A percentile compares a stretch with the other conserved stretches of the same genome.
These are phyloP conservation scores for Xanthia togata DNA, from an alignment of 2,888 invertebrate genomes.

Conservation along the genomic window DNA sequence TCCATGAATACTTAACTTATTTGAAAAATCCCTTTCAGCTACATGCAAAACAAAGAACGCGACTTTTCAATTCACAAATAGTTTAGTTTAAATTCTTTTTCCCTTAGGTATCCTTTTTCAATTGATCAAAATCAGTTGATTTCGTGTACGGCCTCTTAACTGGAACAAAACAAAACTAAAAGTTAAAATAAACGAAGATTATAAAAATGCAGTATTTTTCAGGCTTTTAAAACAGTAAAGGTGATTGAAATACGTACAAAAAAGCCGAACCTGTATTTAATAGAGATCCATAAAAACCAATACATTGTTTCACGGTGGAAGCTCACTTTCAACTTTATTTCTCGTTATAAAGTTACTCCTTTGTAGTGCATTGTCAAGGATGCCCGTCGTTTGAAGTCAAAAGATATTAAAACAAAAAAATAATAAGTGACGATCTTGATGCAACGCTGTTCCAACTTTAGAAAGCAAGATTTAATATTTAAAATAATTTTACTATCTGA, in stretches of 20 bases:
- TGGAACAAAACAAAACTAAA: neutral
- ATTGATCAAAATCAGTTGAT: too few species aligned
- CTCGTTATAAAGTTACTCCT: constrained; percentile 60
- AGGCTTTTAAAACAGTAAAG: neutral
- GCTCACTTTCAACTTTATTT: constrained; percentile 59
- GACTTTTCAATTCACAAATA: too few species aligned
- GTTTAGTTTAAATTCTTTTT: too few species aligned
- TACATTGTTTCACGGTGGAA: constrained; percentile 49
- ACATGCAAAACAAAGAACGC: too few species aligned
- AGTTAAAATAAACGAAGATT: neutral
- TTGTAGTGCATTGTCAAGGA: constrained; percentile 34
- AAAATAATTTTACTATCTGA: neutral
- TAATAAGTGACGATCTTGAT: constrained; percentile 13
- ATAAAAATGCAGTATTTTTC: neutral
- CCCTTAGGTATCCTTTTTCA: too few species aligned
- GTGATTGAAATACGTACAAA: neutral
- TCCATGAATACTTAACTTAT: too few species aligned
- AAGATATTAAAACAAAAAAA: constrained; percentile 29
- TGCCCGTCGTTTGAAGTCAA: constrained; percentile 28
- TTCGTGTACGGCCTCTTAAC: too few species aligned
- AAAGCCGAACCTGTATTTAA: constrained; percentile 12
- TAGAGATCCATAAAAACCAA: constrained; percentile 42
- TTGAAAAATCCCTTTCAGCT: too few species aligned
- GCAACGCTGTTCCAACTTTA: neutral
- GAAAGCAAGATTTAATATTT: neutral